Evolutionary conservation across 1,140 invertebrate species (phyloP).

Genomic region (Lepidostoma basale): DNA sequence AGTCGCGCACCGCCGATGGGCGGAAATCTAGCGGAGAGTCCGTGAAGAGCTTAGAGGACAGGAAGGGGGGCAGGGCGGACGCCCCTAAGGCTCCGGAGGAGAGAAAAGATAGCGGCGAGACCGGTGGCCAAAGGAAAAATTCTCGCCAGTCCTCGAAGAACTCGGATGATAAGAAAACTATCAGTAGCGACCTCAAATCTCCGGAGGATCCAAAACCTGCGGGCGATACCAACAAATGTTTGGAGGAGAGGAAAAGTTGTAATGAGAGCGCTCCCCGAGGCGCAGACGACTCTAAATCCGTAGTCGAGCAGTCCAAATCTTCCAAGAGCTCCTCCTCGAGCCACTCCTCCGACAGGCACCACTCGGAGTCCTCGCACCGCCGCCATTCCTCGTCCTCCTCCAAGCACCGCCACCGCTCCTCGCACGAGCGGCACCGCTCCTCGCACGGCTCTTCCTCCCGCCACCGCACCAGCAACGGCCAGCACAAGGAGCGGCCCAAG

Average conservation of each 20-base stretch:
- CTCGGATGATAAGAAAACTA: neutral
- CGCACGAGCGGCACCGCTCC: neutral
- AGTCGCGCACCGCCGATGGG: neutral
- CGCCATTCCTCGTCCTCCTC: slow-evolving; percentile 22
- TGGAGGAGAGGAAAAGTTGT: neutral
- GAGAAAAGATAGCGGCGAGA: slow-evolving; percentile 32
- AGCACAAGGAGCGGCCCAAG: neutral
- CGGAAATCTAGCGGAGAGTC: slow-evolving; percentile 20
- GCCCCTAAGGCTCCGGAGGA: slow-evolving; percentile 4
- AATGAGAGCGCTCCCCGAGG: neutral
- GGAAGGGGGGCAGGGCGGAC: neutral
- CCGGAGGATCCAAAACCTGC: too few species aligned
- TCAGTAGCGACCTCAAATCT: too few species aligned
- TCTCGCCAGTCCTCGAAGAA: too few species aligned
- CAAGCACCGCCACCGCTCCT: slow-evolving; percentile 33
- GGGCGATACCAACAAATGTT: too few species aligned
- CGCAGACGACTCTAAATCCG: neutral
- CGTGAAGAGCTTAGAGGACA: neutral
- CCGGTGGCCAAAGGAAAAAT: too few species aligned
- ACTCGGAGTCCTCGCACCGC: slow-evolving; percentile 39
- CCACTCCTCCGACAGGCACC: slow-evolving; percentile 34
- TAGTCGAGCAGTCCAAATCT: neutral
- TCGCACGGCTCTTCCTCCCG: slow-evolving; percentile 13
- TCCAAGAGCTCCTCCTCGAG: slow-evolving; percentile 40
- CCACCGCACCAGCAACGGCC: neutral